Evolutionary conservation across 2,797 vertebrate genomes (phyloP).

Genomic region (Prunella strophiata): DNA sequence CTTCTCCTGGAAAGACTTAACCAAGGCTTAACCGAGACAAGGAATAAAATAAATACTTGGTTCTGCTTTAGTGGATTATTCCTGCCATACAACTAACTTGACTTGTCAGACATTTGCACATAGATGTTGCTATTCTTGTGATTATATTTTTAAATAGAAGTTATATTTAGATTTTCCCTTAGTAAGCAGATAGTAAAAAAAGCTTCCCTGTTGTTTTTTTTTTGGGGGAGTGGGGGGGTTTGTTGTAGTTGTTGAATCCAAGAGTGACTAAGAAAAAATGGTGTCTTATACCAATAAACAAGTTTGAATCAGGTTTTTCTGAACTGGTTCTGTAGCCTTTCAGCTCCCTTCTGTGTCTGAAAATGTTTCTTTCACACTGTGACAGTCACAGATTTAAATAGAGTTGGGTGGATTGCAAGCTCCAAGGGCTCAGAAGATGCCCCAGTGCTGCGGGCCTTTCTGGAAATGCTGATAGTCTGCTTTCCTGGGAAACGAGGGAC

Average conservation of each 20-base stretch:
- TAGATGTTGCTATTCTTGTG: neutral
- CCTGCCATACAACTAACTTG: neutral
- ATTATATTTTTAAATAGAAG: neutral
- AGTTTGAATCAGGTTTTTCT: neutral
- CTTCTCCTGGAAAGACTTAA: neutral
- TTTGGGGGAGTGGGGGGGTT: too few relatives aligned
- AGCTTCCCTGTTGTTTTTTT: neutral
- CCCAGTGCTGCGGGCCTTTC: neutral
- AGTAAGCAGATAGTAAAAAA: neutral
- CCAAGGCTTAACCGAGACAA: neutral
- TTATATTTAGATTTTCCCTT: neutral
- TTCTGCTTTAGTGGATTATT: neutral
- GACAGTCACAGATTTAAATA: neutral
- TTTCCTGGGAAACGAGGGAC: conserved; percentile 24
- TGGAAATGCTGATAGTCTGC: conserved; percentile 17
- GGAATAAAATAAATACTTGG: neutral
- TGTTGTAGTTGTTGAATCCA: neutral
- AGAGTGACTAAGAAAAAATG: neutral
- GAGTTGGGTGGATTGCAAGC: conserved; percentile 5
- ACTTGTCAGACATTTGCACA: neutral
- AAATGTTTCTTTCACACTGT: neutral
- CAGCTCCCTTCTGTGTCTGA: neutral
- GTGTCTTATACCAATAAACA: neutral
- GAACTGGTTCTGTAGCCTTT: neutral
- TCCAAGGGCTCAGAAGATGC: neutral